Evolutionary conservation across 1,140 invertebrate genomes (phyloP).

Genomic region (Megalonaias nervosa): DNA sequence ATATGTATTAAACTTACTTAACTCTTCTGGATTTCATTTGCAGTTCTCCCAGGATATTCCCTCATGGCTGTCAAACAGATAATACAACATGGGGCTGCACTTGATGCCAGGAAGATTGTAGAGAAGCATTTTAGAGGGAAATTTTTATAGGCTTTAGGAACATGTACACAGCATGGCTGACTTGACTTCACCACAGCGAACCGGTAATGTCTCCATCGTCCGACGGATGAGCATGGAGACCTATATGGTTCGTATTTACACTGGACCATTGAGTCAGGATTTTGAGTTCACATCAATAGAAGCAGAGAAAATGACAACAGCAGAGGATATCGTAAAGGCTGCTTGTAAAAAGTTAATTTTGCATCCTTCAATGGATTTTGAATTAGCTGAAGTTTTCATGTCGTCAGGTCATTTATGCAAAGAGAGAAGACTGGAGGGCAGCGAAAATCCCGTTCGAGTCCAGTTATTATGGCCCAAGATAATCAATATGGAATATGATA

Average conservation of each 20-base stretch:
- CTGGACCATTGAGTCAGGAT: constrained; percentile 88
- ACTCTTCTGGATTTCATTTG: too few relatives aligned
- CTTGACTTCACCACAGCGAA: too few relatives aligned
- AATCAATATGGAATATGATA: constrained; percentile 52
- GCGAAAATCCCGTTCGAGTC: constrained; percentile 91
- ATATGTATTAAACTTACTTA: too few relatives aligned
- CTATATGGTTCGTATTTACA: constrained; percentile 85
- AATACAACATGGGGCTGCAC: too few relatives aligned
- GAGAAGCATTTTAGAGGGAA: too few relatives aligned
- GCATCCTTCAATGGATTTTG: constrained; percentile 81
- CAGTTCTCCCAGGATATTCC: too few relatives aligned
- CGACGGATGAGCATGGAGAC: constrained; percentile 65
- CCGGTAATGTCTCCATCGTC: constrained; percentile 44
- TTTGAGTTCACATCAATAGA: constrained; percentile 93
- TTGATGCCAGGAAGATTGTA: too few relatives aligned
- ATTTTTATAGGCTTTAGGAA: too few relatives aligned
- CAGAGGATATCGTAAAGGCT: constrained; percentile 90
- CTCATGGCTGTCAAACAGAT: too few relatives aligned
- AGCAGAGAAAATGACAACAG: constrained; percentile 91
- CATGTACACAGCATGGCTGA: too few relatives aligned
- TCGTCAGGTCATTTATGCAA: constrained; percentile 88
- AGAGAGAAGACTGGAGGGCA: constrained; percentile 87
- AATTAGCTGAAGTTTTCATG: constrained; percentile 91
- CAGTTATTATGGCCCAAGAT: constrained; percentile 93
- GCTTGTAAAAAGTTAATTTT: constrained; percentile 86